phyloP scores from a whole-genome alignment of 2,113 vertebrate genomes.

The Phaethornis superciliosus region DNA sequence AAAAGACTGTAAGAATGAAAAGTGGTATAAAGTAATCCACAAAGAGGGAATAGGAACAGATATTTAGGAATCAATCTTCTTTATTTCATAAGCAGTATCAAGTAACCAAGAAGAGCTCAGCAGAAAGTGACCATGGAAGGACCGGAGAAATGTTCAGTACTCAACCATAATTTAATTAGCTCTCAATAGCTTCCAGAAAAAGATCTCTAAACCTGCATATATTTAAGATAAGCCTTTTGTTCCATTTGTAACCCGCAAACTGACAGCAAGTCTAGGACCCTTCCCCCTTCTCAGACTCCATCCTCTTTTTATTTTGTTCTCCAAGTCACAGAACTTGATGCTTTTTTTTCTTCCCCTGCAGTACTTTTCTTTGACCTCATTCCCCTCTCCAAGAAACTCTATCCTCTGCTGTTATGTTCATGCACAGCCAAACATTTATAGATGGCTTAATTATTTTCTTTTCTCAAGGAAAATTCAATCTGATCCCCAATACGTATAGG shows the following conservation, averaged over 20 bases:
- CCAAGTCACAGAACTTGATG: slow-evolving; percentile 30
- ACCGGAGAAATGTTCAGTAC: neutral
- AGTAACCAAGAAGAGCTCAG: slow-evolving; percentile 55
- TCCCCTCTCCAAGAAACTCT: slow-evolving; percentile 62
- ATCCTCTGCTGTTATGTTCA: slow-evolving; percentile 54
- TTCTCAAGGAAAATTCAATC: slow-evolving; percentile 62
- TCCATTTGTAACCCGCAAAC: slow-evolving; percentile 58
- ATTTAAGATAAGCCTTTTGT: slow-evolving; percentile 65
- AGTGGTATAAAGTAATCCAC: slow-evolving; percentile 51
- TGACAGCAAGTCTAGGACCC: slow-evolving; percentile 52
- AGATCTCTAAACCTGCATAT: slow-evolving; percentile 31
- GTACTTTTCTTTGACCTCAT: slow-evolving; percentile 61
- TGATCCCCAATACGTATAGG: slow-evolving; percentile 45
- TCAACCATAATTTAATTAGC: slow-evolving; percentile 47
- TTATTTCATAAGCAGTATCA: slow-evolving; percentile 33
- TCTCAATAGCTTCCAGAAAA: slow-evolving; percentile 49
- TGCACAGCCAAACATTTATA: slow-evolving; percentile 60
- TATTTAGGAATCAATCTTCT: slow-evolving; percentile 60
- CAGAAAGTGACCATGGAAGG: slow-evolving; percentile 36
- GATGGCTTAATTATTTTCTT: slow-evolving; percentile 77
- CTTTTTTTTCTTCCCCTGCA: neutral
- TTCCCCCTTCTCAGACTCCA: slow-evolving; percentile 46
- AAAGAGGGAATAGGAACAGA: slow-evolving; percentile 35
- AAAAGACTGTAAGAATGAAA: slow-evolving; percentile 37
- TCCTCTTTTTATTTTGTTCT: slow-evolving; percentile 45